These are phyloP conservation scores for Drosophila niveifrons DNA, from an alignment of 2,888 invertebrate species.

Conservation along the genomic window DNA sequence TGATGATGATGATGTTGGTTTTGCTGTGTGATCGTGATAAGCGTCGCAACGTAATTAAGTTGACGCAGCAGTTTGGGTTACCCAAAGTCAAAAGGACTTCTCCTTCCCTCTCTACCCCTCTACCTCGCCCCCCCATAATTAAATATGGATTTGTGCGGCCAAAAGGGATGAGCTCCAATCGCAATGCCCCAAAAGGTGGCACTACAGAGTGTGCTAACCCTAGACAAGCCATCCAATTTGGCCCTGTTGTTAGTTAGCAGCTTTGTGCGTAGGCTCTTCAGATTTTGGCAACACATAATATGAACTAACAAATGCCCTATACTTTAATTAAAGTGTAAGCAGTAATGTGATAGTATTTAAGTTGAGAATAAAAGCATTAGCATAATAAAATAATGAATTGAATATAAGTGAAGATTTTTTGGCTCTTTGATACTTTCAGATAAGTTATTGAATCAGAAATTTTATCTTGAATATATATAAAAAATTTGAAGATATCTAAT, in stretches of 20 bases:
- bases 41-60: constrained; percentile 74
- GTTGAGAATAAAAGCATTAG: too few species aligned
- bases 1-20: constrained; percentile 15
- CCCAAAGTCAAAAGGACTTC: constrained; percentile 40
- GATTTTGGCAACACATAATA: constrained; percentile 3
- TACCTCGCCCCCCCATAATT: constrained; percentile 55
- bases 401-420: too few species aligned
- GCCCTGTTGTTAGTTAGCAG: constrained; percentile 60
- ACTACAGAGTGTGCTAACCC: not conserved
- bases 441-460: too few species aligned
- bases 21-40: constrained; percentile 66
- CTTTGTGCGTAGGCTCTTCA: constrained; percentile 54
- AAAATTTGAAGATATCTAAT: too few species aligned
- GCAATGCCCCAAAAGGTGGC: not conserved
- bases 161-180: constrained; percentile 12
- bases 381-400: too few species aligned
- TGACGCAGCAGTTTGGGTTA: constrained; percentile 57
- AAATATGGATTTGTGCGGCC: constrained; percentile 69
- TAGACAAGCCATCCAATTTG: constrained; percentile 25
- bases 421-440: too few species aligned
- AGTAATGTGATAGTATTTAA: too few species aligned
- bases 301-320: constrained; percentile 22
- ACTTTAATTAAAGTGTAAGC: too few species aligned
- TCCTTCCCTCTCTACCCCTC: not conserved
- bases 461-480: too few species aligned